A percentile compares a stretch with the other conserved stretches of the same genome.
Conservation (phyloP, 2,113 vertebrate genomes). For the Lophura nycthemera region DNA sequence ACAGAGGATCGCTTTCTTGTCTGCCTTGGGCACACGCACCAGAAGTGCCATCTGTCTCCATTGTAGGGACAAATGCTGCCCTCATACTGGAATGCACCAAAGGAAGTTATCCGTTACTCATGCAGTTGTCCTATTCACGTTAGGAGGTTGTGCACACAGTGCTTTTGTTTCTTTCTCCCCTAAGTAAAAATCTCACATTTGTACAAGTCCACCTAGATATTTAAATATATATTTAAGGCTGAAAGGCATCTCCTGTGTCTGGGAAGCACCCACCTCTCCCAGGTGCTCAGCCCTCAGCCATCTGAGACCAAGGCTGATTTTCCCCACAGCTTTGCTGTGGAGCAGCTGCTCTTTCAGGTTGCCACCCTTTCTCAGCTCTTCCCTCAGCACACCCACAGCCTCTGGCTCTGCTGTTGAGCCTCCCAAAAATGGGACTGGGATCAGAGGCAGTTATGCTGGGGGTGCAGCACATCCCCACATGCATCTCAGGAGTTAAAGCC, state of each 20-base stretch:
- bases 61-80: neutral
- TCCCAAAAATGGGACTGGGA: neutral
- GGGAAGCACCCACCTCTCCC: neutral
- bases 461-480: neutral
- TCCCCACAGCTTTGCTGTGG: neutral
- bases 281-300: neutral
- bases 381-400: neutral
- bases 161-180: neutral
- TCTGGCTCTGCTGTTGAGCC: neutral
- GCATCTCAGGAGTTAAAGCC: neutral
- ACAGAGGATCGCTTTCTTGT: neutral
- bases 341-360: neutral
- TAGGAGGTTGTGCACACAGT: accelerated
- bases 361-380: neutral
- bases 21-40: neutral
- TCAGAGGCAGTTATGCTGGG: neutral
- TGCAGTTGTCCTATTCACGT: neutral
- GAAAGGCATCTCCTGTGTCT: neutral
- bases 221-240: neutral
- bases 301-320: neutral
- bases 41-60: neutral
- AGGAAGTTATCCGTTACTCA: neutral
- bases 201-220: neutral
- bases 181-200: neutral
- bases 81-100: neutral